Base-by-base conservation (phyloP, 2,113 vertebrate species). In the Tychaedon coryphoeus region DNA sequence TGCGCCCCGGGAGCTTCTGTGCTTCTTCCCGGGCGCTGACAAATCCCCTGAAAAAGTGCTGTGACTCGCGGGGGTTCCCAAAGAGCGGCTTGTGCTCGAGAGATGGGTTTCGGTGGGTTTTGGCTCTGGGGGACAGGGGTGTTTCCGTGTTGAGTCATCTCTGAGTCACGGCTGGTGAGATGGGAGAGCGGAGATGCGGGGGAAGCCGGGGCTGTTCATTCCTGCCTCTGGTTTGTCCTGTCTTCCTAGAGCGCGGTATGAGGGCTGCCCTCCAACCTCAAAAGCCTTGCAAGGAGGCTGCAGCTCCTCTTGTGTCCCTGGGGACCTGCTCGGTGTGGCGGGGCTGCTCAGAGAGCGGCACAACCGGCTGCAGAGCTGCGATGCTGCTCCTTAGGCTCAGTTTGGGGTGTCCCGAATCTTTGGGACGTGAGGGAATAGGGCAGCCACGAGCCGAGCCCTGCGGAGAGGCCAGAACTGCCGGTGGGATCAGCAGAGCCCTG, bases 361-460 rank as follows among this genome's bases (percentile, higher is more conserved):
- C 19, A 3, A 22, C 3, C 2, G 0, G 29, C 69, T 60, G 47
- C 53, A 6, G 5, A 16, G 33, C 61, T 1, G 6, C 2, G 1
- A 1, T 8, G 56, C 12, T 28, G 40, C 76, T 64, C 43, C 12
- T 4, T 2, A 20, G 40, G 40, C 56, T 91, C 7, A 0, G 15
- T 42, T 47, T 5, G 18, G 5, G 17, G 6, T 12, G 16, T 19
- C 77, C 60, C 2, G 0, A 70, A 19, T 20, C 19, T 61, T n/a
- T 48, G 1, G 5, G 23, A 18, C 7, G 1, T 5, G 19, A n/a
- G 31, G 54, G 24, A 38, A 12, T 0, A 24, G 23, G 24, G 33
- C 34, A 36, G 19, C 34, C 8, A 2, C 3, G 2, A 48, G 18
- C 25, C n/a, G 0, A 22, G 0, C 38, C 25, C 53, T 14, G 16